A percentile compares a stretch with the other conserved stretches of the same genome.
Evolutionary conservation across 2,888 invertebrate genomes (phyloP).

Genomic region (Smittia aterrima): DNA sequence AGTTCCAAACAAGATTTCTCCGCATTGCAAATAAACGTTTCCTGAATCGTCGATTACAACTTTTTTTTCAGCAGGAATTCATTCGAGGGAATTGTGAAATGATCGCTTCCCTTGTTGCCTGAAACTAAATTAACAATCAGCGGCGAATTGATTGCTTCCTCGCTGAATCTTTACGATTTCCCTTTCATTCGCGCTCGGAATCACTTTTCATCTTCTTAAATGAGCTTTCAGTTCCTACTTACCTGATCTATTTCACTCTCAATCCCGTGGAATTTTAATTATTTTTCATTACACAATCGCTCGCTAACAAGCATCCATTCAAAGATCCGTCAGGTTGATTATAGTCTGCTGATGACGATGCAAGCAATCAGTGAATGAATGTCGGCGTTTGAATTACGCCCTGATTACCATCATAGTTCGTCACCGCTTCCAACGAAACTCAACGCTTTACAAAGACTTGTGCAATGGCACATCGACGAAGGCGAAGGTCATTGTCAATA

Average conservation of each 20-base stretch:
- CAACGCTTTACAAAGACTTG: too few species aligned
- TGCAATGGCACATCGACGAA: too few species aligned
- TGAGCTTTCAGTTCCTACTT: background rate
- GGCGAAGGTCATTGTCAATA: slow-evolving; percentile 38
- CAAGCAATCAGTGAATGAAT: too few species aligned
- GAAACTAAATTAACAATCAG: slow-evolving; percentile 3
- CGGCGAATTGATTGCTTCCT: slow-evolving; percentile 25
- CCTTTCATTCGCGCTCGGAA: background rate
- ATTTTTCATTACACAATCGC: background rate
- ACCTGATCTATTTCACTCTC: slow-evolving; percentile 15
- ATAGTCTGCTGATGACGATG: background rate
- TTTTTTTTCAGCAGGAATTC: too few species aligned
- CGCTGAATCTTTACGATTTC: slow-evolving; percentile 19
- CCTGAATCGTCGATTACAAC: too few species aligned
- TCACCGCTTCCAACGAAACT: too few species aligned
- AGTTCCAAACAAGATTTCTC: too few species aligned
- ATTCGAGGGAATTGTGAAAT: too few species aligned
- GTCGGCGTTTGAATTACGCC: too few species aligned
- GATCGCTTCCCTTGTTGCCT: too few species aligned
- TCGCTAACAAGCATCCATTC: background rate
- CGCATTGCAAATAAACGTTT: too few species aligned
- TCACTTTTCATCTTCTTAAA: background rate
- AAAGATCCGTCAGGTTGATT: background rate
- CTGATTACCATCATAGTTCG: too few species aligned
- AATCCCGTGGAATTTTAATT: background rate